Evolutionary conservation across 2,797 vertebrate genomes (phyloP), one percentile per base, ranked within the genome.

Genomic region (Galagoides demidoff): DNA sequence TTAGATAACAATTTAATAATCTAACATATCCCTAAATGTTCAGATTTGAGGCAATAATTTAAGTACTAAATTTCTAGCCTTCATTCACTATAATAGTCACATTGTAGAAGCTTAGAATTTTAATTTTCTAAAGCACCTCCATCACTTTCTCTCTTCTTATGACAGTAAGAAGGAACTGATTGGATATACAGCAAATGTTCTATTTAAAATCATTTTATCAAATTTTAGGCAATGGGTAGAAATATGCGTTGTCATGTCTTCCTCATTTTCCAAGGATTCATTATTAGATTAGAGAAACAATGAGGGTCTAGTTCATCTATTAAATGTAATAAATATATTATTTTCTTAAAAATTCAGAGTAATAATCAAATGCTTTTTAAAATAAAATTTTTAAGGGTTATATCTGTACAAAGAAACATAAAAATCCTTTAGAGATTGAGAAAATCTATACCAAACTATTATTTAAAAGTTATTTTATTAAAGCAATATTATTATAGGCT

Each of bases 351-450:
- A 73, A 89, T 52, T 70, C 37, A 86, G 68, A 19, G 34, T 68
- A 63, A 88, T 82, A n/a, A 34, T 59, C 34, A 70, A 39, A 83
- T 23, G 45, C 5, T 81, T 93, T 87, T 78, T n/a, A 91, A 89
- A 86, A 66, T 61, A 74, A 93, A 90, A 66, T n/a, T 23, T 64
- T 88, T 45, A 94, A 70, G 45, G 39, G 25, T 83, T 90, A 55
- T 43, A 34, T 59, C 45, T 85, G 8, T 74, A 1, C 2, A 59
- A 5, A 93, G 39, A 93, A 92, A 76, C 64, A 85, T 77, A 59
- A 93, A 94, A 94, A 34, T 6, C 7, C n/a, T 90, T 45, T 37
- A 29, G 61, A 95, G 39, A 83, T 0, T 89, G 55, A 90, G 29
- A 95, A 86, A 89, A 89, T 9, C 37, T 22, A 85, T 12, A 61